Evolutionary conservation across 2,797 vertebrate genomes (phyloP).

Genomic region (Channa striata): DNA sequence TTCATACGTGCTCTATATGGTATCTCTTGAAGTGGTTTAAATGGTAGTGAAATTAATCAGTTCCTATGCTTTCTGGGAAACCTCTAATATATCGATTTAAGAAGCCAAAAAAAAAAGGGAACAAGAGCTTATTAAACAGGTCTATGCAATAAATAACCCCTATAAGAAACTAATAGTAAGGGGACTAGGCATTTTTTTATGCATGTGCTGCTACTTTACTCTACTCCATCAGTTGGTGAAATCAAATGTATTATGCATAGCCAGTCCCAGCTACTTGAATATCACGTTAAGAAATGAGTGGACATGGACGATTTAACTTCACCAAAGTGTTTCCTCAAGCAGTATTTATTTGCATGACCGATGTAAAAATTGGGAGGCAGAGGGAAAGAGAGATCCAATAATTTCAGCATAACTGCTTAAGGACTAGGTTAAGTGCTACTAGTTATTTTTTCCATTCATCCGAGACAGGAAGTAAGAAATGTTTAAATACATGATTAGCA

Average conservation of each 20-base stretch:
- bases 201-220: not conserved
- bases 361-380: slow-evolving; percentile 20
- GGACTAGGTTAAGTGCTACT: slow-evolving; percentile 52
- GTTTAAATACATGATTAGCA: slow-evolving; percentile 34
- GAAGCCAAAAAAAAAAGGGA: slow-evolving; percentile 31
- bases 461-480: slow-evolving; percentile 22
- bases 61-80: slow-evolving; percentile 17
- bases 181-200: not conserved
- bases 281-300: slow-evolving; percentile 21
- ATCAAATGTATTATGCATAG: slow-evolving; percentile 14
- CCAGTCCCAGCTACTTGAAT: not conserved
- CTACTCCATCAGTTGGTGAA: not conserved
- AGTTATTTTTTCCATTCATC: slow-evolving; percentile 50
- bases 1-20: slow-evolving; percentile 24
- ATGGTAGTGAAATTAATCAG: slow-evolving; percentile 42
- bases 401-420: slow-evolving; percentile 58
- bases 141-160: slow-evolving; percentile 11
- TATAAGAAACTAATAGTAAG: not conserved
- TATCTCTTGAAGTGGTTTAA: slow-evolving; percentile 47
- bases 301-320: slow-evolving; percentile 14
- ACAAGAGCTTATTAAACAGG: slow-evolving; percentile 16
- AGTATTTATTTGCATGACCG: slow-evolving; percentile 16
- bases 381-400: slow-evolving; percentile 13
- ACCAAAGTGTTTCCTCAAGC: slow-evolving; percentile 18
- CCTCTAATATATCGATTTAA: slow-evolving; percentile 7